Percentiles rank a stretch among this genome's conserved stretches.
phyloP scores from a whole-genome alignment of 2,888 invertebrate species.

The Cantharis lateralis region DNA sequence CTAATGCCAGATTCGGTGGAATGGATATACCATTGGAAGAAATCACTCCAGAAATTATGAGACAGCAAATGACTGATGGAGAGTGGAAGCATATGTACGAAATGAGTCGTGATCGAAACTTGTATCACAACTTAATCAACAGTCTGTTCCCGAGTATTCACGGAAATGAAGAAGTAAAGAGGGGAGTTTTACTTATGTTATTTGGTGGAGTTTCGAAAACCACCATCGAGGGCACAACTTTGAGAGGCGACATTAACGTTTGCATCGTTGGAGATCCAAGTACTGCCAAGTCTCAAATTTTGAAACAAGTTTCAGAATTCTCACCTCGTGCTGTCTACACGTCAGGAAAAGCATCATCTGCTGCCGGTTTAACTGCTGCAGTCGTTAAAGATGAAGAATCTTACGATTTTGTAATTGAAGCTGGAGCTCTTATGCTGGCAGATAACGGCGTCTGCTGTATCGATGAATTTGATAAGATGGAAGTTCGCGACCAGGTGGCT shows the following conservation, averaged over 20 bases:
- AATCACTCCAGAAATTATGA: conserved; percentile 88
- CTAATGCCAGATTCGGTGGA: conserved; percentile 86
- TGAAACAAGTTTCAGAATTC: conserved; percentile 92
- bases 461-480: conserved; percentile 99
- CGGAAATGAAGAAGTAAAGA: conserved; percentile 95
- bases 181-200: conserved; percentile 87
- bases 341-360: conserved; percentile 96
- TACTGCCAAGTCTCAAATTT: conserved; percentile 96
- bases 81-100: conserved; percentile 96
- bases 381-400: conserved; percentile 98
- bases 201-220: conserved; percentile 97
- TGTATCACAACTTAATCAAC: conserved; percentile 87
- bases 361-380: conserved; percentile 98
- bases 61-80: conserved; percentile 89
- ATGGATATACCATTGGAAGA: conserved; percentile 84
- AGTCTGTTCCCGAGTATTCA: conserved; percentile 96
- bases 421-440: conserved; percentile 98
- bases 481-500: conserved; percentile 94
- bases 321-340: conserved; percentile 97
- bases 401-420: conserved; percentile 98
- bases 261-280: conserved; percentile 99
- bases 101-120: conserved; percentile 92
- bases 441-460: conserved; percentile 99
- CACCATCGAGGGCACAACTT: conserved; percentile 86
- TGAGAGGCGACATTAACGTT: conserved; percentile 96